A percentile compares a stretch with the other conserved stretches of the same genome.
Conservation (phyloP, 1,140 invertebrate genomes). For the Megathymus violae region DNA sequence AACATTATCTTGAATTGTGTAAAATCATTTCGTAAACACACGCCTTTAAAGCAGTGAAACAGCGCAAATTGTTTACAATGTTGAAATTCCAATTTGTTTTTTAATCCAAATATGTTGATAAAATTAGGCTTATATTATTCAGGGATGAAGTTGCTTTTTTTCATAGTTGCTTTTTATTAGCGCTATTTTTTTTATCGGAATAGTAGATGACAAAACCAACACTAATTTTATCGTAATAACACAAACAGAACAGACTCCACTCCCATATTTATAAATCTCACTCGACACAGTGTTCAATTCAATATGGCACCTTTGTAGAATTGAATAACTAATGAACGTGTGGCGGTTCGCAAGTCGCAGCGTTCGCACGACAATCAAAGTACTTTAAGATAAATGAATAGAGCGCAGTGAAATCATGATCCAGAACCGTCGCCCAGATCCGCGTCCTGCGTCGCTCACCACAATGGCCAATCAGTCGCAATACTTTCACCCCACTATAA, state of each 20-base stretch:
- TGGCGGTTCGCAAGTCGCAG: conserved; percentile 40
- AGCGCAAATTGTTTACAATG: too few relatives aligned
- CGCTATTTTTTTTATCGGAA: too few relatives aligned
- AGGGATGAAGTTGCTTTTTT: too few relatives aligned
- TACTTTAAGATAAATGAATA: conserved; percentile 64
- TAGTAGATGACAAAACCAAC: not conserved
- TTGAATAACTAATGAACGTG: conserved; percentile 68
- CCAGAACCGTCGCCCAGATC: conserved; percentile 58
- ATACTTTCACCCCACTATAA: conserved; percentile 74
- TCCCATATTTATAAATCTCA: conserved; percentile 55
- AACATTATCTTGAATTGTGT: too few relatives aligned
- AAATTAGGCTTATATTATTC: too few relatives aligned
- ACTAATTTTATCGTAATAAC: not conserved
- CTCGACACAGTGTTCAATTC: conserved; percentile 50
- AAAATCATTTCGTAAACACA: too few relatives aligned
- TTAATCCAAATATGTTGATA: too few relatives aligned
- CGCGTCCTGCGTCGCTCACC: conserved; percentile 53
- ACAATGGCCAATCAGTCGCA: conserved; percentile 73
- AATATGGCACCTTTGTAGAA: conserved; percentile 47
- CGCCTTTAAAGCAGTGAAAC: too few relatives aligned
- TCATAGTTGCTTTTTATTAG: too few relatives aligned
- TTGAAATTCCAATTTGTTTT: too few relatives aligned
- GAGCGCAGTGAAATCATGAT: conserved; percentile 69
- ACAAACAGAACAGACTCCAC: conserved; percentile 30
- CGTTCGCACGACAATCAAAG: conserved; percentile 69